These are phyloP conservation scores for Lathronympha strigana DNA, from an alignment of 2,888 invertebrate genomes.

Conservation along the genomic window DNA sequence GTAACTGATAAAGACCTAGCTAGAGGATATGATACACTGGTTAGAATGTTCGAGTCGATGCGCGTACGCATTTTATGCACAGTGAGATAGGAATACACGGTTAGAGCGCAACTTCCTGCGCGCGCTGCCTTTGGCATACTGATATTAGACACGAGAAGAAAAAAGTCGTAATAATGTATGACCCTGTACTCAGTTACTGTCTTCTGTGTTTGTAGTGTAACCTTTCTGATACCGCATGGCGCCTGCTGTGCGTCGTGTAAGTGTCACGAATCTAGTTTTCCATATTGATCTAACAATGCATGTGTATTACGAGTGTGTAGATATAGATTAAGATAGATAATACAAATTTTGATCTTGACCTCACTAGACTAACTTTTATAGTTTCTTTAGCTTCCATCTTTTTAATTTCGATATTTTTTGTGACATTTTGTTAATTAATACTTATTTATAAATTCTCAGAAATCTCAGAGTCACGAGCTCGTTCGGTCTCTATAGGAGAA, in stretches of 20 bases:
- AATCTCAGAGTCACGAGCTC: too few species aligned
- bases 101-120: slow-evolving; percentile 44
- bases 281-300: background rate
- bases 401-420: too few species aligned
- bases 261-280: background rate
- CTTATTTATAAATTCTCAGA: too few species aligned
- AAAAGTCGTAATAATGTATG: background rate
- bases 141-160: slow-evolving; percentile 34
- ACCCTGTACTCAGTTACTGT: background rate
- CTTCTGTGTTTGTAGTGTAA: background rate
- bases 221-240: slow-evolving; percentile 10
- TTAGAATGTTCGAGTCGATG: background rate
- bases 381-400: too few species aligned
- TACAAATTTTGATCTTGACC: too few species aligned
- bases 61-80: background rate
- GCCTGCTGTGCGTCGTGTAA: slow-evolving; percentile 5
- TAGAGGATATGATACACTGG: background rate
- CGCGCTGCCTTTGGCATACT: slow-evolving; percentile 42
- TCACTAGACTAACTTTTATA: too few species aligned
- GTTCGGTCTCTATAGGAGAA: too few species aligned
- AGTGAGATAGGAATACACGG: too few species aligned
- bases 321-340: background rate
- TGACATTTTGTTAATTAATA: too few species aligned
- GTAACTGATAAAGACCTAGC: background rate
- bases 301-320: background rate